These are phyloP conservation scores for Coelinius sp. DNA, from an alignment of 2,888 invertebrate genomes.

Conservation along the genomic window DNA sequence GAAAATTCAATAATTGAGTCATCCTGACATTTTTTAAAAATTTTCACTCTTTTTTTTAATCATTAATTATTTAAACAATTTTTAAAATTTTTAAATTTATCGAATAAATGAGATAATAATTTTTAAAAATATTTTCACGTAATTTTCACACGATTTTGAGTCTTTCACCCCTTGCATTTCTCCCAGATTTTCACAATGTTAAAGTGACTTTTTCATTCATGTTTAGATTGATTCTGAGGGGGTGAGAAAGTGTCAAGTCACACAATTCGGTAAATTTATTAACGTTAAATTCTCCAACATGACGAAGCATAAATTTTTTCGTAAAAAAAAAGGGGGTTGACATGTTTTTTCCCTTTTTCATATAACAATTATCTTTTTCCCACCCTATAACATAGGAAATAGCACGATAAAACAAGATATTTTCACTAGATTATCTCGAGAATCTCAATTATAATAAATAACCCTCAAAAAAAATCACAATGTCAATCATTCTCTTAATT, in stretches of 20 bases:
- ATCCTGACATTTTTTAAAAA: no score
- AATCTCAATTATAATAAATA: background rate
- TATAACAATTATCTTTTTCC: no score
- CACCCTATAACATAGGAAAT: no score
- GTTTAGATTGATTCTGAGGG: constrained; percentile 7
- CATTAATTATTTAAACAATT: no score
- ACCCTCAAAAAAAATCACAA: background rate
- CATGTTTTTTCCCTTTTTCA: no score
- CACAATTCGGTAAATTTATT: background rate
- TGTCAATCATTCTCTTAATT: background rate
- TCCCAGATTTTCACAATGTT: background rate
- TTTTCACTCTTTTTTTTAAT: no score
- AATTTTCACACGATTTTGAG: background rate
- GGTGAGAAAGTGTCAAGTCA: constrained; percentile 2
- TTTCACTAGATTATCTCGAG: no score
- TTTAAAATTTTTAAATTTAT: no score
- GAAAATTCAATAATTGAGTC: background rate
- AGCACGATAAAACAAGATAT: no score
- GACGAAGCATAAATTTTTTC: background rate
- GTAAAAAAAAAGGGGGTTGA: background rate
- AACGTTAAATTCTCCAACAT: background rate
- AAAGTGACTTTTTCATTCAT: background rate
- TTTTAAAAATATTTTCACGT: background rate
- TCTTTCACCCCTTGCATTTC: background rate
- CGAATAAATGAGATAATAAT: no score